phyloP scores from a whole-genome alignment of 2,888 invertebrate species.

The Pomacea canaliculata region DNA sequence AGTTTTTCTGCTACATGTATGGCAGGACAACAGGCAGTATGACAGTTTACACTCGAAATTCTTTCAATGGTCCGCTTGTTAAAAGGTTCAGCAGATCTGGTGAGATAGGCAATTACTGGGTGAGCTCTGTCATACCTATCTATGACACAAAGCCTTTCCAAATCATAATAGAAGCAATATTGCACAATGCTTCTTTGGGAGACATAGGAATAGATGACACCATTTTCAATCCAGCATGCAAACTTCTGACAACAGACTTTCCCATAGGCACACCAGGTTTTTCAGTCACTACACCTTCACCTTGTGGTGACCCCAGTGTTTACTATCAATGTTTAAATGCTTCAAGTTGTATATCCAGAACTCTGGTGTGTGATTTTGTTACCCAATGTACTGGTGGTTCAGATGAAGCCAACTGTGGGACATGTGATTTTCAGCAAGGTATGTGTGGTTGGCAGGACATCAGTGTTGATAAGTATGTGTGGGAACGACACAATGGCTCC shows the following conservation, averaged over 20 bases:
- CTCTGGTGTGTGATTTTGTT: constrained; percentile 57
- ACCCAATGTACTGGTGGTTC: constrained; percentile 53
- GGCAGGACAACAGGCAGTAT: constrained; percentile 55
- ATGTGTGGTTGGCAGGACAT: constrained; percentile 59
- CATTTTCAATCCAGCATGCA: constrained; percentile 56
- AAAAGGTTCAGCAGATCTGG: constrained; percentile 9
- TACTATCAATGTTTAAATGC: constrained; percentile 47
- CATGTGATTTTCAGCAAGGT: constrained; percentile 56
- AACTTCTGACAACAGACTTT: constrained; percentile 40
- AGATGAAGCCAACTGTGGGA: constrained; percentile 59
- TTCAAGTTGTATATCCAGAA: constrained; percentile 47
- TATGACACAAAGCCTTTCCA: constrained; percentile 48
- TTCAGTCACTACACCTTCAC: constrained; percentile 39
- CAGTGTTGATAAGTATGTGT: constrained; percentile 42
- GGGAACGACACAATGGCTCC: constrained; percentile 39
- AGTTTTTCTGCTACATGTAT: constrained; percentile 63
- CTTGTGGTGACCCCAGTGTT: constrained; percentile 49
- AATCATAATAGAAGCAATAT: constrained; percentile 58
- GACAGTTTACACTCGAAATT: constrained; percentile 54
- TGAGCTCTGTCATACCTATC: constrained; percentile 46
- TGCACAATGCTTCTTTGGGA: constrained; percentile 48
- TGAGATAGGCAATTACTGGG: constrained; percentile 46
- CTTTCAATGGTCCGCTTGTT: constrained; percentile 48
- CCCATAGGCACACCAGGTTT: constrained; percentile 40
- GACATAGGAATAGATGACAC: constrained; percentile 66